phyloP scores from a whole-genome alignment of 1,140 invertebrate species.

The Lepidotrigona ventralis region DNA sequence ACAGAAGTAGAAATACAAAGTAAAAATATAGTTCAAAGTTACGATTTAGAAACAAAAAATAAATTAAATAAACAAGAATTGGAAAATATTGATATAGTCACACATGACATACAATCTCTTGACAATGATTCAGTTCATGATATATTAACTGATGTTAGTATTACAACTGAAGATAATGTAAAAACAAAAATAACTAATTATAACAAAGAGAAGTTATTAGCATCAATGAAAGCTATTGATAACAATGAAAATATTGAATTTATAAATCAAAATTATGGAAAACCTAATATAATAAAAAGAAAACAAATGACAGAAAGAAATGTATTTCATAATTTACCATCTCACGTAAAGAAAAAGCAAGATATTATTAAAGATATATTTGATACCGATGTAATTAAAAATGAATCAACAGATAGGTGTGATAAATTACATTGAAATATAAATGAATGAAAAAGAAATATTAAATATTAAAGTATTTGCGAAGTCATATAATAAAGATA shows the following conservation, averaged over 20 bases:
- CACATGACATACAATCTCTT: not conserved
- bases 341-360: conserved; percentile 69
- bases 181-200: conserved; percentile 72
- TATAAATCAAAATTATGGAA: conserved; percentile 72
- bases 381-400: conserved; percentile 53
- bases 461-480: not conserved
- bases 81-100: not conserved
- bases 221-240: conserved; percentile 84
- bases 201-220: conserved; percentile 83
- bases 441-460: not conserved
- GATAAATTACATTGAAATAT: conserved; percentile 52
- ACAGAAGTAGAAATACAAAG: not conserved
- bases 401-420: conserved; percentile 43
- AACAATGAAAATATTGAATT: conserved; percentile 81
- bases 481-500: conserved; percentile 1
- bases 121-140: conserved; percentile 34
- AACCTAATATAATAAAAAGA: conserved; percentile 56
- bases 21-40: not conserved
- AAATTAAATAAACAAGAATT: conserved; percentile 45
- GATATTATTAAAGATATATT: conserved; percentile 77
- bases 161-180: conserved; percentile 45
- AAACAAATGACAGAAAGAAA: conserved; percentile 75
- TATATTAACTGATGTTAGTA: conserved; percentile 38
- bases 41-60: conserved; percentile 42
- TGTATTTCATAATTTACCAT: conserved; percentile 73